Conservation (phyloP, 2,888 invertebrate species). For the Temnothorax ravouxi region DNA sequence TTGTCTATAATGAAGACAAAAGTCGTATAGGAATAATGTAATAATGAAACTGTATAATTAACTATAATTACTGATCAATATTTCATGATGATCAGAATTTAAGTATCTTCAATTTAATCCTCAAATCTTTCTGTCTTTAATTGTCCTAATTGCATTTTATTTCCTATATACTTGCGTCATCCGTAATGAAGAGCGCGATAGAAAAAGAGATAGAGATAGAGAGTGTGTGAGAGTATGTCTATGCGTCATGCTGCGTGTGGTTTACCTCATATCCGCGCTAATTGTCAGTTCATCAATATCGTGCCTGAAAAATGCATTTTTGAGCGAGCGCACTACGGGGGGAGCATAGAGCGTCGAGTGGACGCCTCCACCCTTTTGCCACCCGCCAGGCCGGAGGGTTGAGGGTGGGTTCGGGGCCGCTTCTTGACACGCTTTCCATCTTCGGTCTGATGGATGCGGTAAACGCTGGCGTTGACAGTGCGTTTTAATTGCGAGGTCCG, state of each 20-base stretch:
- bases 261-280: conserved; percentile 51
- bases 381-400: conserved; percentile 15
- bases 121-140: conserved; percentile 9
- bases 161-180: conserved; percentile 3
- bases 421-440: conserved; percentile 62
- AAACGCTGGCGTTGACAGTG: conserved; percentile 59
- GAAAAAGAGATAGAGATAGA: neutral
- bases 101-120: neutral
- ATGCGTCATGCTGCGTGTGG: conserved; percentile 29
- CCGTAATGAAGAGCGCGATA: conserved; percentile 1
- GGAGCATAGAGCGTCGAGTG: conserved; percentile 26
- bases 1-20: neutral
- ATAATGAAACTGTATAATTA: conserved; percentile 23
- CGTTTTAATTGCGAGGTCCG: conserved; percentile 59
- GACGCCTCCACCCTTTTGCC: conserved; percentile 54
- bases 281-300: conserved; percentile 62
- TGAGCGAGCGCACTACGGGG: conserved; percentile 40
- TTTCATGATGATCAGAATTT: neutral
- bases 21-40: neutral
- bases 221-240: neutral
- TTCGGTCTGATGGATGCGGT: conserved; percentile 56
- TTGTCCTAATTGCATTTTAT: neutral
- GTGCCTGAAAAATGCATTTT: conserved; percentile 60
- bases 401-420: neutral
- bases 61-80: neutral